Evolutionary conservation across 2,113 vertebrate genomes (phyloP).

Genomic region (Pseudois nayaur): DNA sequence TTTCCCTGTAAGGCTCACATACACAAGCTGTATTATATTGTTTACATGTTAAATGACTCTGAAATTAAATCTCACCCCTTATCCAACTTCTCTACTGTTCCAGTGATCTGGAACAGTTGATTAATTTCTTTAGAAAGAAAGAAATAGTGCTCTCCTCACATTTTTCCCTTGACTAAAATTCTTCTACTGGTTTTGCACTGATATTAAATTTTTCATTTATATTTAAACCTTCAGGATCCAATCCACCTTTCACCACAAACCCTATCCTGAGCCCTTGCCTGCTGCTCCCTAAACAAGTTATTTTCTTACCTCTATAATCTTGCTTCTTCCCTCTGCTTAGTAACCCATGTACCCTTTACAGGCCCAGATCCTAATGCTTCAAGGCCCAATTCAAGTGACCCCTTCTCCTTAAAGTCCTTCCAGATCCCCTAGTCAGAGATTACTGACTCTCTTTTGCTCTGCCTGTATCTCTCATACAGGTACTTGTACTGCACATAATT

Average conservation of each 20-base stretch:
- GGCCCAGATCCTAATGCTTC: neutral
- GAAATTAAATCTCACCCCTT: conserved; percentile 1
- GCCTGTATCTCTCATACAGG: neutral
- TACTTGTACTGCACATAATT: neutral
- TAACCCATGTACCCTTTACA: neutral
- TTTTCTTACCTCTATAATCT: neutral
- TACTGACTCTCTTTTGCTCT: neutral
- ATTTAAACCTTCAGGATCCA: neutral
- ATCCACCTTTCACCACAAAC: neutral
- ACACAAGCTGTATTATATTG: neutral
- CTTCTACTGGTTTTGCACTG: neutral
- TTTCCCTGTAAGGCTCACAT: neutral
- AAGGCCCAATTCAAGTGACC: neutral
- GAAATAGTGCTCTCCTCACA: neutral
- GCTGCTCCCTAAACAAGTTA: neutral
- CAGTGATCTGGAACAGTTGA: neutral
- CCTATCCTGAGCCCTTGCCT: neutral
- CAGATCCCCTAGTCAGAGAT: neutral
- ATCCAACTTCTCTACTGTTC: neutral
- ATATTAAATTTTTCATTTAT: conserved; percentile 24
- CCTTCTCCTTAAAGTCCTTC: neutral
- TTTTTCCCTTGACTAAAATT: neutral
- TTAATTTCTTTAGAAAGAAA: conserved; percentile 26
- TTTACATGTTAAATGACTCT: neutral
- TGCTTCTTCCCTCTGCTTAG: neutral